phyloP scores from a whole-genome alignment of 2,888 invertebrate species.

The Agrotis clavis region DNA sequence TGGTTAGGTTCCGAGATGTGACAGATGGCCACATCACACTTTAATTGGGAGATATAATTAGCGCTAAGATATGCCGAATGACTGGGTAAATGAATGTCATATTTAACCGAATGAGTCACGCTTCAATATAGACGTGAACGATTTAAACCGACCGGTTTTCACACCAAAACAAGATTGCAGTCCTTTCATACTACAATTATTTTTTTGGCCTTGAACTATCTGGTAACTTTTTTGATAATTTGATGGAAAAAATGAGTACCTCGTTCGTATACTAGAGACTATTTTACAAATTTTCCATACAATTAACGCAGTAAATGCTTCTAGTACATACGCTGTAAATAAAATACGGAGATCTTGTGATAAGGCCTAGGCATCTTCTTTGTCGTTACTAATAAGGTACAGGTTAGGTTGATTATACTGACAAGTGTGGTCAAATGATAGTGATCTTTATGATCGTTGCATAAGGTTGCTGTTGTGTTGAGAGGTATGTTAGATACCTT shows the following conservation, averaged over 20 bases:
- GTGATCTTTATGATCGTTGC: background rate
- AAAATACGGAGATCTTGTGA: no score
- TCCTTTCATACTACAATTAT: background rate
- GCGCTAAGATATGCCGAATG: slow-evolving; percentile 52
- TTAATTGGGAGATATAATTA: slow-evolving; percentile 65
- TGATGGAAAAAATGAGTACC: no score
- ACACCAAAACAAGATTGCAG: slow-evolving; percentile 12
- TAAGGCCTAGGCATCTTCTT: background rate
- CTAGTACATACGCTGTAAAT: no score
- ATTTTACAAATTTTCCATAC: no score
- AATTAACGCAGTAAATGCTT: no score
- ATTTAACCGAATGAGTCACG: slow-evolving; percentile 60
- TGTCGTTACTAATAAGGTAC: background rate
- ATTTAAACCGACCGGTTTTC: slow-evolving; percentile 26
- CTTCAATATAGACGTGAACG: slow-evolving; percentile 38
- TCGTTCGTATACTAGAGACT: no score
- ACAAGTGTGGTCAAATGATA: background rate
- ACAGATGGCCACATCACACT: slow-evolving; percentile 54
- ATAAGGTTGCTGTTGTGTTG: background rate
- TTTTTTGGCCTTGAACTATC: no score
- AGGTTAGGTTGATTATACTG: background rate
- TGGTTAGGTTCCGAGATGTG: slow-evolving; percentile 56
- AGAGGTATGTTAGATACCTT: background rate
- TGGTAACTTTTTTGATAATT: no score
- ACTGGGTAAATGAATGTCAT: slow-evolving; percentile 51